Evolutionary conservation across 2,797 vertebrate genomes (phyloP).

Genomic region (Morelia viridis): DNA sequence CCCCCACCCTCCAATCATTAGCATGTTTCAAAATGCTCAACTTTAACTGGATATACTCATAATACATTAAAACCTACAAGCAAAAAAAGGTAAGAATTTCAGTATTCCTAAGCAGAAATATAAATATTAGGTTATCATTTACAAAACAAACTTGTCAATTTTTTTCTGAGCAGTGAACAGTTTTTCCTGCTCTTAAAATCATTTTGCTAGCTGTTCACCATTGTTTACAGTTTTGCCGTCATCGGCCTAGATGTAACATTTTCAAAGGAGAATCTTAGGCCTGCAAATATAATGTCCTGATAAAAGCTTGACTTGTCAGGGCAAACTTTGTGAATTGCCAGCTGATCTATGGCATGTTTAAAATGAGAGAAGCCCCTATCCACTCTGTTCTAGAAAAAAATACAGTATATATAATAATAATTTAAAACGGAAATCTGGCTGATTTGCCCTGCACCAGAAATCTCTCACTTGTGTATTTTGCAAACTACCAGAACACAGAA

Average conservation of each 20-base stretch:
- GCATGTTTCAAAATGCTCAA: not conserved
- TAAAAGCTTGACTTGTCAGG: conserved; percentile 32
- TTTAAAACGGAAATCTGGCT: not conserved
- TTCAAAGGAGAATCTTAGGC: not conserved
- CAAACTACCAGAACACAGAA: not conserved
- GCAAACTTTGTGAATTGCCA: not conserved
- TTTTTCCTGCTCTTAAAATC: conserved; percentile 4
- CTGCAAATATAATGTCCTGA: conserved; percentile 18
- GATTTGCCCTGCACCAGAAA: not conserved
- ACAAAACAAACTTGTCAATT: conserved; percentile 25
- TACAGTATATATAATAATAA: not conserved
- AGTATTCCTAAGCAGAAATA: conserved; percentile 36
- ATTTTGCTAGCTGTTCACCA: conserved; percentile 31
- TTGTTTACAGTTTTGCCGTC: conserved; percentile 12
- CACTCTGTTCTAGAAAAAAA: not conserved
- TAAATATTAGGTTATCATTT: not conserved
- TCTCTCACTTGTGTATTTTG: not conserved
- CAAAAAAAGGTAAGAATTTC: conserved; percentile 25
- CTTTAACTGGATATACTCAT: not conserved
- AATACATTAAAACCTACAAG: not conserved
- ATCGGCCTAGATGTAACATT: conserved; percentile 7
- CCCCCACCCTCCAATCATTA: not conserved
- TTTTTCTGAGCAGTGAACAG: not conserved
- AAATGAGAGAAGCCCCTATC: not conserved
- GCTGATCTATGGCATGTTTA: not conserved